Percentiles rank a stretch among this genome's conserved stretches.
Conservation (phyloP, 2,888 invertebrate species). For the Apamea monoglypha region DNA sequence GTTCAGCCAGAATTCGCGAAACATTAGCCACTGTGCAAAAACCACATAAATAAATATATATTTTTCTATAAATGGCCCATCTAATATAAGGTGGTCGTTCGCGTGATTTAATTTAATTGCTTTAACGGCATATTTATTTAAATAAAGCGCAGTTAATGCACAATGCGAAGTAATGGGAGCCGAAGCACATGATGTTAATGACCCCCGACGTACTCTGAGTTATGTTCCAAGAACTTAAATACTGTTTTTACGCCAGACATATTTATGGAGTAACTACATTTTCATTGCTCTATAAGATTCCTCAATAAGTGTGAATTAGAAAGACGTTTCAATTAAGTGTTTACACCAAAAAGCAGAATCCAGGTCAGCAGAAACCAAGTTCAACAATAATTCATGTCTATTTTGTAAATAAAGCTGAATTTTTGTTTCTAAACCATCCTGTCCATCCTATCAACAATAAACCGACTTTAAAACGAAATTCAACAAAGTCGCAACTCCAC, state of each 20-base stretch:
- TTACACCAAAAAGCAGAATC: not conserved
- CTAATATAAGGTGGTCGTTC: conserved; percentile 50
- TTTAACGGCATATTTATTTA: conserved; percentile 72
- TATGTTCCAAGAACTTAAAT: conserved; percentile 30
- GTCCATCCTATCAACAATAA: conserved; percentile 32
- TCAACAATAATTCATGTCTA: not conserved
- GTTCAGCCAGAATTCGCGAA: not conserved
- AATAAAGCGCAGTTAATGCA: conserved; percentile 65
- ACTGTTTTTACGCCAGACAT: conserved; percentile 19
- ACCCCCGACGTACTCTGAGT: conserved; percentile 34
- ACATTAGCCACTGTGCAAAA: not conserved
- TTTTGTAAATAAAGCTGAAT: not conserved
- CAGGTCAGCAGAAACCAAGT: not conserved
- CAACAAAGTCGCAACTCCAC: conserved; percentile 57
- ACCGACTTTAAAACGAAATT: conserved; percentile 41
- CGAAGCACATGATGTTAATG: conserved; percentile 55
- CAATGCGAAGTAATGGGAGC: conserved; percentile 39
- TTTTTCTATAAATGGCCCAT: conserved; percentile 36
- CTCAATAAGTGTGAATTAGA: conserved; percentile 1
- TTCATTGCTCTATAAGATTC: not conserved
- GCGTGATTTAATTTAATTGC: conserved; percentile 69
- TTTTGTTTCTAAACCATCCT: conserved; percentile 6
- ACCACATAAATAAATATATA: not conserved
- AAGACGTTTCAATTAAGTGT: not conserved
- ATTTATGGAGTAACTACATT: not conserved